Evolutionary conservation across 2,113 vertebrate genomes (phyloP), one percentile per base, ranked within the genome.

Genomic region (Heterocephalus glaber): DNA sequence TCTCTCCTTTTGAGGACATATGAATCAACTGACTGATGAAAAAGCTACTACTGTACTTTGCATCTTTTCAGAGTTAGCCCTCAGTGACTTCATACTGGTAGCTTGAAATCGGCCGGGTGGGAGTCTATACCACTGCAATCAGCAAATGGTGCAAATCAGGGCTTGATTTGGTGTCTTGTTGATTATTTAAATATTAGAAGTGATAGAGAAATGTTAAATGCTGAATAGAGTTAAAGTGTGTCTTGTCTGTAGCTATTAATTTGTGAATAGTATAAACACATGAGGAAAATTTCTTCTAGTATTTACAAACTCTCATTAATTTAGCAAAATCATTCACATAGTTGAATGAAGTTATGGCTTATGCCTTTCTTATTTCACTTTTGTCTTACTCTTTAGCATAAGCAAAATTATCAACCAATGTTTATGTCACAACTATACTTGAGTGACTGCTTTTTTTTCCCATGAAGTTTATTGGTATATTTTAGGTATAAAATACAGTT

Each of bases 141-240:
- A 95, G 66, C 54, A 96, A 95, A 94, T 68, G 47, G 70, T 88
- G 38, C 65, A 89, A 58, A 80, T 93, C 74, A 80, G 49, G 47
- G 56, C 35, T 90, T 89, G 65, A 91, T 84, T 86, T 94, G 91
- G 80, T 44, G 52, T 81, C 60, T 92, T 92, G 8, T 76, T 90
- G 76, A 89, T 83, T 74, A 68, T 49, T 61, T 96, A 76, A 49
- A 74, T 87, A 96, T 94, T 58, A 83, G 72, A 95, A 83, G 30
- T 70, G n/a, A 86, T 94, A 79, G 47, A 87, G 74, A 93, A 82
- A 85, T 94, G 83, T 93, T 92, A 81, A 94, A 88, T 90, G n/a
- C 28, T 61, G 70, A 74, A 82, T 90, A 90, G 83, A 89, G 35
- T 86, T 87, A 76, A 84, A 93, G 33, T n/a, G 3, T 85, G 49